Evolutionary conservation across 2,113 vertebrate genomes (phyloP).

Genomic region (Salvelinus alpinus): DNA sequence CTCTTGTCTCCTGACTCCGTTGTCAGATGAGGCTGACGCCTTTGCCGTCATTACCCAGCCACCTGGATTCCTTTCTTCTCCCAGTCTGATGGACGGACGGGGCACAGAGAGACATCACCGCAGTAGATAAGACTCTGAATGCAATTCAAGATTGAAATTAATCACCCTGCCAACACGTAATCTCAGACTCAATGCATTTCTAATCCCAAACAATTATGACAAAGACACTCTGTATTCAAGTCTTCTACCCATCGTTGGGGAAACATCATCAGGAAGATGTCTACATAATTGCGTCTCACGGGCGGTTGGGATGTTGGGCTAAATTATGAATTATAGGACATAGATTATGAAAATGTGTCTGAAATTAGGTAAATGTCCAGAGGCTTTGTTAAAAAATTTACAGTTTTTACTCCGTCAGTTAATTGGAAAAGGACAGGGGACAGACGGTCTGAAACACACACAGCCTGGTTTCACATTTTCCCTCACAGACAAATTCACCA

Average conservation of each 20-base stretch:
- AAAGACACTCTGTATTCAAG: slow-evolving; percentile 7
- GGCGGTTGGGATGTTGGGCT: background rate
- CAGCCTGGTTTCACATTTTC: slow-evolving; percentile 17
- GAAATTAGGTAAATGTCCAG: slow-evolving; percentile 1
- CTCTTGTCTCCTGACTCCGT: too few relatives aligned
- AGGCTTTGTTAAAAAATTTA: background rate
- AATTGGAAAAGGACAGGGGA: background rate
- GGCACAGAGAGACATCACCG: slow-evolving; percentile 2
- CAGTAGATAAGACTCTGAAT: background rate
- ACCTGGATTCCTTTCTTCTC: slow-evolving; percentile 3
- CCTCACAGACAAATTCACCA: slow-evolving; percentile 6
- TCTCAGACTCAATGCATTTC: slow-evolving; percentile 51
- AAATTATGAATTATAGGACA: background rate
- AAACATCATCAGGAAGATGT: background rate
- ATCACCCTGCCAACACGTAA: slow-evolving; percentile 38
- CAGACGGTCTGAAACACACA: background rate
- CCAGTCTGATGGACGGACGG: background rate
- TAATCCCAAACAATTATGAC: slow-evolving; percentile 44
- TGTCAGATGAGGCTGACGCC: slow-evolving; percentile 5
- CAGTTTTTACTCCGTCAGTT: slow-evolving; percentile 2
- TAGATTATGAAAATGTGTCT: background rate
- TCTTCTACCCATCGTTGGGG: background rate
- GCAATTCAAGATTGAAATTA: slow-evolving; percentile 33
- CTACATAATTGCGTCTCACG: background rate
- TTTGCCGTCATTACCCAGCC: slow-evolving; percentile 2